Evolutionary conservation across 2,888 invertebrate species (phyloP), one percentile per base, ranked within the genome.

Genomic region (Phaedon cochleariae): DNA sequence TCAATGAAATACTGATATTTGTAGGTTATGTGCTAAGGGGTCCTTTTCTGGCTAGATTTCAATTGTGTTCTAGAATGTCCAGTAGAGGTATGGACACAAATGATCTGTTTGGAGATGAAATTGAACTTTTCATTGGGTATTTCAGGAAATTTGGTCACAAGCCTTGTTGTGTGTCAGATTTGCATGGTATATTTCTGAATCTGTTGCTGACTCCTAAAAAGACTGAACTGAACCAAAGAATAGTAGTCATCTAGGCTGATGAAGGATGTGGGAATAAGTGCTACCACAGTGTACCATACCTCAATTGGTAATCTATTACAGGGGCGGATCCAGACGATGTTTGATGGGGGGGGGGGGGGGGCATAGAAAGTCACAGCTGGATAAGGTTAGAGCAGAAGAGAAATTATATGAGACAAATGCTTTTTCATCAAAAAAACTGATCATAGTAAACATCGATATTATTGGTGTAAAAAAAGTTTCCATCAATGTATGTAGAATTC

Each of bases 131-230:
- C 79, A 85, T 91, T 66, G 90, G 92, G 74, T 97, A 96, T 84
- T 92, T 94, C 73, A 80, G 85, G 48, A 87, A 89, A 72, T 97
- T 97, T 83, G 96, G 96, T 1, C 90, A 92, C 75, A 95, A 95
- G 79, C 90, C 92, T 0, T 95, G 95, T 82, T 94, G 94, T 66
- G 93, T 94, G 65, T 89, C 90, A 7, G 97, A 98, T 81, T 85
- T 97, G 55, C 88, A n/a, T n/a, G n/a, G 90, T 67, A 85, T 90
- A 4, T 96, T 93, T 82, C 81, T 96, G 52, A 84, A 87, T 48
- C 86, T 93, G 73, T 85, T 95, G 69, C 87, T 92, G 5, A 85
- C 87, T 41, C 86, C 88, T 9, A 87, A 90, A 68, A 87, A 89
- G 68, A 84, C 87, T 67, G 85, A 86, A 49, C 83, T 90, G n/a